These are phyloP conservation scores for Meandrina meandrites DNA, from an alignment of 92 coral and sea anemone genomes.

Conservation along the genomic window DNA sequence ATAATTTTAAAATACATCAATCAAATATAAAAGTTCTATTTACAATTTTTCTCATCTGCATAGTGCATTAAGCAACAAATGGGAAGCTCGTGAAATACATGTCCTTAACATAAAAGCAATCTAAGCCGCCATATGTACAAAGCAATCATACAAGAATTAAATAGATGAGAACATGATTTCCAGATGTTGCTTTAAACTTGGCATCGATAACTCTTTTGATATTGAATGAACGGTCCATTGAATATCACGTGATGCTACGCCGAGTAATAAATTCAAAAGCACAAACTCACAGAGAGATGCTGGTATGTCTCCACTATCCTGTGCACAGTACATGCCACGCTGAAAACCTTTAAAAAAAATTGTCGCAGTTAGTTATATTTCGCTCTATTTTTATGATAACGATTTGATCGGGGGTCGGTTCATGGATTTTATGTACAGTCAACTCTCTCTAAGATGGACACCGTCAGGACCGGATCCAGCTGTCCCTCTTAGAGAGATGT, in stretches of 20 bases:
- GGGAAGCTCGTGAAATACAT: not conserved
- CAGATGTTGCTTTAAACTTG: too few relatives aligned
- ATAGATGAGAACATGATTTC: not conserved
- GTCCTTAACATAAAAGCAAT: not conserved
- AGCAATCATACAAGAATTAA: not conserved
- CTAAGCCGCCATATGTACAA: not conserved
- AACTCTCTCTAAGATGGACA: too few relatives aligned
- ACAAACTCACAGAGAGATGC: constrained; percentile 27
- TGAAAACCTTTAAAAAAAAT: constrained; percentile 26
- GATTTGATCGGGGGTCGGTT: not conserved
- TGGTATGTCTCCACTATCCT: constrained; percentile 52
- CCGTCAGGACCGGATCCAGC: too few relatives aligned
- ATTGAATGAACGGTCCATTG: too few relatives aligned
- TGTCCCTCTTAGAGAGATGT: too few relatives aligned
- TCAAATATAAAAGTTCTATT: too few relatives aligned
- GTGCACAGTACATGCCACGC: constrained; percentile 21
- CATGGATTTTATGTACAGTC: not conserved
- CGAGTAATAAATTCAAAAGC: not conserved
- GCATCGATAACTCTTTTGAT: not conserved
- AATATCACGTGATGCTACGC: too few relatives aligned
- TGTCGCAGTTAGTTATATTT: not conserved
- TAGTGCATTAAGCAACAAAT: not conserved
- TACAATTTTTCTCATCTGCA: too few relatives aligned
- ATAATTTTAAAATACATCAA: too few relatives aligned
- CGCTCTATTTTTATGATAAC: not conserved